phyloP scores from a whole-genome alignment of 2,888 invertebrate species.

The Acanthosoma haemorrhoidale region DNA sequence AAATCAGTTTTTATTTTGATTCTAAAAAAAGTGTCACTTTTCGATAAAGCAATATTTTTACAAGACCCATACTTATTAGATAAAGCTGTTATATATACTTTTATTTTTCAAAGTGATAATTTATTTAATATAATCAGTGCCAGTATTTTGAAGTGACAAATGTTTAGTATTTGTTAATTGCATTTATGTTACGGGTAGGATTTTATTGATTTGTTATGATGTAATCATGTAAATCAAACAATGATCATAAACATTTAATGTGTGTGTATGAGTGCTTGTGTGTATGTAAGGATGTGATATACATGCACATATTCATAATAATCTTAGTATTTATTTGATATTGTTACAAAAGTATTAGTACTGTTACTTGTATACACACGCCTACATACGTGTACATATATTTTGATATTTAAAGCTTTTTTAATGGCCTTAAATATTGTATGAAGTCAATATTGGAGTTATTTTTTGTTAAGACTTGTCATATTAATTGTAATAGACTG shows the following conservation, averaged over 20 bases:
- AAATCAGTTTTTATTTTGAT: not conserved
- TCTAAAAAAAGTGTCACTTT: not conserved
- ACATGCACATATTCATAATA: too few relatives aligned
- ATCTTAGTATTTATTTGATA: too few relatives aligned
- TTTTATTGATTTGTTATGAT: not conserved
- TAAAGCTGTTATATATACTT: too few relatives aligned
- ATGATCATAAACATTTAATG: not conserved
- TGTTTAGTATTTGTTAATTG: constrained; percentile 5
- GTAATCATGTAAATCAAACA: not conserved
- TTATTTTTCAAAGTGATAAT: not conserved
- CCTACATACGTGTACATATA: too few relatives aligned
- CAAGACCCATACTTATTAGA: too few relatives aligned
- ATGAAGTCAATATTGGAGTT: not conserved
- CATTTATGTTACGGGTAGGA: constrained; percentile 20
- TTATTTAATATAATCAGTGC: constrained; percentile 17
- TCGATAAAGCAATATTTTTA: too few relatives aligned
- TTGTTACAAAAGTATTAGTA: too few relatives aligned
- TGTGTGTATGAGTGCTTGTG: not conserved
- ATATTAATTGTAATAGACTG: not conserved
- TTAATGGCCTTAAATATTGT: not conserved
- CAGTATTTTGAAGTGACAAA: constrained; percentile 1
- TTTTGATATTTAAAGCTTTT: too few relatives aligned
- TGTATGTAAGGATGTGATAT: too few relatives aligned
- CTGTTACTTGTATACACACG: too few relatives aligned
- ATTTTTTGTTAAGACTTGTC: not conserved